Conservation (phyloP, 2,888 invertebrate genomes). For the Dioctria linearis region DNA sequence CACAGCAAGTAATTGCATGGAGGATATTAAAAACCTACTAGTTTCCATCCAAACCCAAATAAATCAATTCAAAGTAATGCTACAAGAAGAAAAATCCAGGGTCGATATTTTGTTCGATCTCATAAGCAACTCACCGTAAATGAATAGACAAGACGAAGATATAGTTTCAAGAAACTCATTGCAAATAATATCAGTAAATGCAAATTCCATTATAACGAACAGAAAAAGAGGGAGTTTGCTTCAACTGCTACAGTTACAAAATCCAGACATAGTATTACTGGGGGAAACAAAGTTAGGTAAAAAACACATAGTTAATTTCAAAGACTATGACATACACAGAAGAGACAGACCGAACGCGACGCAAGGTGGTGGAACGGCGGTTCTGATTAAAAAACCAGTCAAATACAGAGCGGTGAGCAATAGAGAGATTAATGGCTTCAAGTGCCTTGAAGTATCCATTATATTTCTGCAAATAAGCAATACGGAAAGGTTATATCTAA, state of each 20-base stretch:
- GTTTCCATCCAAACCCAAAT: neutral
- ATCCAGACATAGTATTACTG: conserved; percentile 6
- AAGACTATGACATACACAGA: neutral
- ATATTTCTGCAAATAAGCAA: neutral
- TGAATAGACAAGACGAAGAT: neutral
- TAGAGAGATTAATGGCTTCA: neutral
- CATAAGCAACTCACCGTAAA: neutral
- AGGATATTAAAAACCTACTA: neutral
- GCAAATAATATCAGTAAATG: neutral
- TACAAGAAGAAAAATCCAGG: neutral
- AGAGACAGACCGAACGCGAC: conserved; percentile 16
- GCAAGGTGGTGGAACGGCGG: neutral
- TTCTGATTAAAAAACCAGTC: neutral
- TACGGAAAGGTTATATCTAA: neutral
- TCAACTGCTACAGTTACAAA: neutral
- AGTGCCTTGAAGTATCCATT: neutral
- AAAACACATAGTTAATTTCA: neutral
- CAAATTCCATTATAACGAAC: neutral
- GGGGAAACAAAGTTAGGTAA: neutral
- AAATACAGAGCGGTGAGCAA: neutral
- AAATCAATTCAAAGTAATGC: neutral
- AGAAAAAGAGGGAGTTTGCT: neutral
- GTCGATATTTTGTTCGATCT: neutral
- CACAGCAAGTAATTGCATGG: neutral
- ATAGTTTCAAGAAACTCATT: neutral